Percentiles rank a stretch among this genome's conserved stretches.
phyloP scores from a whole-genome alignment of 2,888 invertebrate genomes.

The Pegoplata infirma region DNA sequence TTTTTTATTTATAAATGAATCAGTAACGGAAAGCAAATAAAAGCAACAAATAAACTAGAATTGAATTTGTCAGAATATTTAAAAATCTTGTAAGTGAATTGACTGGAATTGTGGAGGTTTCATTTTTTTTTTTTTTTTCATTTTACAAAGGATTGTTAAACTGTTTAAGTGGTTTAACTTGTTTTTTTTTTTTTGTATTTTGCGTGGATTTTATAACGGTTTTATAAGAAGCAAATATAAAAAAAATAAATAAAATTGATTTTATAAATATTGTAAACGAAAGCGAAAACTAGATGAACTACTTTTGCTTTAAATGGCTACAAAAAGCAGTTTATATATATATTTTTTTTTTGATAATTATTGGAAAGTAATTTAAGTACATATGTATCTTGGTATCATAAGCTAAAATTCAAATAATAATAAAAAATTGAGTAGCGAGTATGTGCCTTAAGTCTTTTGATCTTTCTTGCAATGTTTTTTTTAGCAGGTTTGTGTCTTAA shows the following conservation, averaged over 20 bases:
- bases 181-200: constrained; percentile 21
- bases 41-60: constrained; percentile 18
- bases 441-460: constrained; percentile 19
- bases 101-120: constrained; percentile 17
- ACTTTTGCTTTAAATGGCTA: constrained; percentile 26
- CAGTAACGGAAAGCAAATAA: not conserved
- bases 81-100: not conserved
- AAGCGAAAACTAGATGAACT: constrained; percentile 59
- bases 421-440: not conserved
- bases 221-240: constrained; percentile 1
- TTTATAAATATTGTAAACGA: constrained; percentile 33
- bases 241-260: not conserved
- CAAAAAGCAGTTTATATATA: too few species aligned
- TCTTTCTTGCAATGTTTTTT: not conserved
- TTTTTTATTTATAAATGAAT: constrained; percentile 18
- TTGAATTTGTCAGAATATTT: constrained; percentile 10
- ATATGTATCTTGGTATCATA: too few species aligned
- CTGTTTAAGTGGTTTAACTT: constrained; percentile 45
- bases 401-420: not conserved
- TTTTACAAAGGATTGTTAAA: constrained; percentile 37
- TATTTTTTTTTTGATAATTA: constrained; percentile 17
- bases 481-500: constrained; percentile 2
- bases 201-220: constrained; percentile 26
- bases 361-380: constrained; percentile 12
- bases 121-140: not conserved